Base-by-base conservation (phyloP, 2,888 invertebrate species). In the Dioctria linearis region DNA sequence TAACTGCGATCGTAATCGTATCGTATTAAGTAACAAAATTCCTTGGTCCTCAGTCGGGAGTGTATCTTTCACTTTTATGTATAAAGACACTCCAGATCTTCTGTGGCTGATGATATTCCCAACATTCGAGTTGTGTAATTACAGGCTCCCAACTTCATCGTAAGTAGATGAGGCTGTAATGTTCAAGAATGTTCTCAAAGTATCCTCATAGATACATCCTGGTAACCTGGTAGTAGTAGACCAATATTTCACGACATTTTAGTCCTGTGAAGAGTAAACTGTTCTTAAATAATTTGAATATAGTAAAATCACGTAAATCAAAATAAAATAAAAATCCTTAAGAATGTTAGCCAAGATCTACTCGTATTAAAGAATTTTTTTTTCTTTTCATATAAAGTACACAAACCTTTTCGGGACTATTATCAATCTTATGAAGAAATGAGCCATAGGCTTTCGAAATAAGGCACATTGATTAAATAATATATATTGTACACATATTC, bases 261-360 rank as follows among this genome's bases (percentile, higher is more conserved):
- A 39, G 71, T 71, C 71, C 71, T 71, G 71, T 71, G 71, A 49
- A 71, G 40, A 71, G 71, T 71, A 71, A 71, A 71, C 54, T 51
- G 39, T n/a, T 51, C 51, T 71, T 71, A 54, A 71, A 71, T 71
- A 67, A n/a, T 71, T 71, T 25, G 51, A 71, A 71, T 13, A 57
- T 46, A 46, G 25, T 25, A 67, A 67, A 43, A 49, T 67, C 43
- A 11, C 49, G 13, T 67, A 43, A 49, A 59, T 25, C n/a, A 25
- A 37, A 63, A 11, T 11, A 63, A 39, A 5, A 9, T 4, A 39
- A 37, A 63, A 37, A 37, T 63, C 9, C 8, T 11, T 63, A n/a
- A n/a, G 8, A 39, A 63, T 63, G 0, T 63, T 37, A 63, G 39
- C 9, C 9, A 63, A 5, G 25, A 25, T 25, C 25, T 25, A 25